These are phyloP conservation scores for Semnornis frantzii DNA, from an alignment of 2,113 vertebrate species.

Conservation along the genomic window DNA sequence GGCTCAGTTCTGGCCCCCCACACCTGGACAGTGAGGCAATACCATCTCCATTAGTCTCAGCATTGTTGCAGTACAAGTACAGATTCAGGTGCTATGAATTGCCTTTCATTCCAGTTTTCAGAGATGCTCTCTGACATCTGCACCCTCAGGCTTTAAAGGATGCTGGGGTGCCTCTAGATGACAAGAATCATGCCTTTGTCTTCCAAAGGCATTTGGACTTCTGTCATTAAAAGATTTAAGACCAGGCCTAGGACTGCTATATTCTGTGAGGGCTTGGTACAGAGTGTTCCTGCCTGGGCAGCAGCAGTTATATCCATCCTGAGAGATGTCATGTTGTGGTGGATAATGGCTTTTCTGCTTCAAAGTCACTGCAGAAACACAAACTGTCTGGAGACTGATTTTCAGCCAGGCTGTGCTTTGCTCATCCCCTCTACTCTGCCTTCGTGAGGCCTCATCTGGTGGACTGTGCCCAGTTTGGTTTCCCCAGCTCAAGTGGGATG, in stretches of 20 bases:
- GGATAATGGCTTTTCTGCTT: not conserved
- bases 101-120: not conserved
- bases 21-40: not conserved
- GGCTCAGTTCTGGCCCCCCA: fast-evolving
- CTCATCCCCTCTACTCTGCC: not conserved
- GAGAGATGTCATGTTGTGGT: not conserved
- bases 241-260: not conserved
- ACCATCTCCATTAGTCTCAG: not conserved
- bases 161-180: not conserved
- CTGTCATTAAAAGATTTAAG: not conserved
- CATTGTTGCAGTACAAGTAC: not conserved
- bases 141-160: not conserved
- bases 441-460: too few species aligned
- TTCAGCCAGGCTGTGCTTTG: not conserved
- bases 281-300: not conserved
- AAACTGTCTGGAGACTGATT: not conserved
- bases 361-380: not conserved
- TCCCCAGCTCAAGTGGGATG: too few species aligned
- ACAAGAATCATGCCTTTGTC: not conserved
- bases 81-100: not conserved
- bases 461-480: too few species aligned
- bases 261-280: not conserved
- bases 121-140: not conserved
- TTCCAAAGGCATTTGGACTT: not conserved
- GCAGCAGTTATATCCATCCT: not conserved